Percentiles rank a stretch among this genome's conserved stretches.
phyloP scores from a whole-genome alignment of 23 tunicate genomes.

The Styela clava region DNA sequence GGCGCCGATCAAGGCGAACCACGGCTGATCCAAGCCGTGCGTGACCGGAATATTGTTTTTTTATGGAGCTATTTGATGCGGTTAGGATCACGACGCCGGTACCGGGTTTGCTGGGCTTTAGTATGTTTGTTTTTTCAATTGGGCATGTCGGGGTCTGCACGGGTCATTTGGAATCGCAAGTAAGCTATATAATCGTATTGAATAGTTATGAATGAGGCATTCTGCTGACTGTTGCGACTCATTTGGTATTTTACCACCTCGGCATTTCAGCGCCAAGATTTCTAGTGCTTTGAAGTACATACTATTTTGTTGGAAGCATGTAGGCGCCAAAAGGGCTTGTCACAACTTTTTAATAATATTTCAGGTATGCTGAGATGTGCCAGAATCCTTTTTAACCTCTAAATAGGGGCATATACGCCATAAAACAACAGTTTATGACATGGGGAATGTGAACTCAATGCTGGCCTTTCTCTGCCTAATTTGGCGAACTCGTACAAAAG shows the following conservation, averaged over 20 bases:
- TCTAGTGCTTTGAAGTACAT: neutral
- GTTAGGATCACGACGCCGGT: neutral
- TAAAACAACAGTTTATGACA: no score
- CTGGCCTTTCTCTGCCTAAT: no score
- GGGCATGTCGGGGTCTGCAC: neutral
- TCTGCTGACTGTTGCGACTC: neutral
- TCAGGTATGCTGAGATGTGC: no score
- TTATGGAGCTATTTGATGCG: neutral
- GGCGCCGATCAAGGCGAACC: slow-evolving; percentile 13
- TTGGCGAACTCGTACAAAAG: no score
- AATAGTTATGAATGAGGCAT: neutral
- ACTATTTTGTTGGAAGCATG: neutral
- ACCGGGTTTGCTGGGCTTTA: neutral
- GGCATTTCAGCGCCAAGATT: neutral
- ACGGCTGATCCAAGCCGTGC: neutral
- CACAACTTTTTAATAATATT: neutral
- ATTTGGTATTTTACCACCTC: neutral
- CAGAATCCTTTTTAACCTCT: no score
- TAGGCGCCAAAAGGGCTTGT: neutral
- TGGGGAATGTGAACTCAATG: no score
- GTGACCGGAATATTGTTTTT: neutral
- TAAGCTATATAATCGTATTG: neutral
- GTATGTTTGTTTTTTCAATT: neutral
- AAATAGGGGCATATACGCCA: no score
- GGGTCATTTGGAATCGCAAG: slow-evolving; percentile 9